A percentile compares a stretch with the other conserved stretches of the same genome.
Evolutionary conservation across 2,888 invertebrate species (phyloP).

Genomic region (Papilio gigon): DNA sequence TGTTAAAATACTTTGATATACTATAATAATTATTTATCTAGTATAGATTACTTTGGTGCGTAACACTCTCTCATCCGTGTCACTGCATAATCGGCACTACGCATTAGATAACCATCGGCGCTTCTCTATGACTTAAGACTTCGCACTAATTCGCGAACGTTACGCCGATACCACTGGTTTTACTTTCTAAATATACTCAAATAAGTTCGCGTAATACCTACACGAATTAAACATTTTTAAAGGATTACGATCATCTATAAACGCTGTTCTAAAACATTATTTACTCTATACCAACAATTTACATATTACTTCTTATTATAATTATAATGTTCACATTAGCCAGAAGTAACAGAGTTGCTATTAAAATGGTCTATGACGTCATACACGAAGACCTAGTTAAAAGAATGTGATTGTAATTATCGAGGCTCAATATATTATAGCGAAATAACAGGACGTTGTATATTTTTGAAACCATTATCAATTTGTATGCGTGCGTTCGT

Average conservation of each 20-base stretch:
- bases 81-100: constrained; percentile 53
- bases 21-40: background rate
- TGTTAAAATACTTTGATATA: background rate
- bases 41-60: constrained; percentile 6
- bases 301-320: too few species aligned
- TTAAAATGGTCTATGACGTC: too few species aligned
- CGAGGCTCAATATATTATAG: background rate
- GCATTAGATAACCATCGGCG: constrained; percentile 63
- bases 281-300: too few species aligned
- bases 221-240: constrained; percentile 17
- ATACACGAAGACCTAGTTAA: too few species aligned
- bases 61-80: constrained; percentile 55
- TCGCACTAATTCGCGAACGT: constrained; percentile 62
- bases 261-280: background rate
- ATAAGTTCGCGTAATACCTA: constrained; percentile 23
- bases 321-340: too few species aligned
- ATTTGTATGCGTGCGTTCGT: constrained; percentile 11
- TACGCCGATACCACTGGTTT: constrained; percentile 58
- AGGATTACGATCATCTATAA: background rate
- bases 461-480: constrained; percentile 1
- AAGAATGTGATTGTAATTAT: too few species aligned
- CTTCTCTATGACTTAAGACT: constrained; percentile 56
- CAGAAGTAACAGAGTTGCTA: background rate
- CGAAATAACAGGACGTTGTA: constrained; percentile 1
- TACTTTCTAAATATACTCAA: constrained; percentile 45